Conservation (phyloP, 1,140 invertebrate species). For the Glomeris maerens region DNA sequence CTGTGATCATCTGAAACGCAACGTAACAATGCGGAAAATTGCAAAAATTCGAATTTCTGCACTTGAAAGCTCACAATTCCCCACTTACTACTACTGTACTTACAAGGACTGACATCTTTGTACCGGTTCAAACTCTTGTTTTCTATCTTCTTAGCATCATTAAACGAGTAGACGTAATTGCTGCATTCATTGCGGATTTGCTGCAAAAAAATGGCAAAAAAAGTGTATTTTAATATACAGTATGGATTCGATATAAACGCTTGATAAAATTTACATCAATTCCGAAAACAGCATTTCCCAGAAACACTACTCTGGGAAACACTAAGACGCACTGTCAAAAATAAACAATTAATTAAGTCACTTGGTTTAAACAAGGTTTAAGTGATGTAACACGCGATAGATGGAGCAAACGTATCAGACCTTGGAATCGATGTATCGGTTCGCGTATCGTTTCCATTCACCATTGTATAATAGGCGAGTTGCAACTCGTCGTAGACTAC, state of each 20-base stretch:
- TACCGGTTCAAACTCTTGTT: conserved; percentile 79
- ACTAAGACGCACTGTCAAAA: no score
- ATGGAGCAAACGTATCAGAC: no score
- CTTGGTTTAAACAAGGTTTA: no score
- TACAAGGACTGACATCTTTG: conserved; percentile 81
- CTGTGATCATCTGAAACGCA: conserved; percentile 57
- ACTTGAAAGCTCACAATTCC: conserved; percentile 40
- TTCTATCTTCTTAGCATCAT: conserved; percentile 59
- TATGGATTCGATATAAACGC: background rate
- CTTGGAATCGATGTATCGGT: no score
- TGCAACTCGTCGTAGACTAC: no score
- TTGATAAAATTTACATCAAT: background rate
- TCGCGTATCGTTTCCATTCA: no score
- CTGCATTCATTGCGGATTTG: conserved; percentile 44
- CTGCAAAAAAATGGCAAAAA: conserved; percentile 33
- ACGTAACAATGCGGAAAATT: background rate
- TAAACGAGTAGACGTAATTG: conserved; percentile 47
- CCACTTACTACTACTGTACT: conserved; percentile 18
- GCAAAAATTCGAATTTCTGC: background rate
- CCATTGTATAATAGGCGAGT: no score
- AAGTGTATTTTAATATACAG: background rate
- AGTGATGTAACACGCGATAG: no score
- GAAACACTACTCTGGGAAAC: background rate
- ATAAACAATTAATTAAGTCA: no score
- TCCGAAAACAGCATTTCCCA: background rate